Base-by-base conservation (phyloP, 2,888 invertebrate genomes). In the Phymatocera aterrima region DNA sequence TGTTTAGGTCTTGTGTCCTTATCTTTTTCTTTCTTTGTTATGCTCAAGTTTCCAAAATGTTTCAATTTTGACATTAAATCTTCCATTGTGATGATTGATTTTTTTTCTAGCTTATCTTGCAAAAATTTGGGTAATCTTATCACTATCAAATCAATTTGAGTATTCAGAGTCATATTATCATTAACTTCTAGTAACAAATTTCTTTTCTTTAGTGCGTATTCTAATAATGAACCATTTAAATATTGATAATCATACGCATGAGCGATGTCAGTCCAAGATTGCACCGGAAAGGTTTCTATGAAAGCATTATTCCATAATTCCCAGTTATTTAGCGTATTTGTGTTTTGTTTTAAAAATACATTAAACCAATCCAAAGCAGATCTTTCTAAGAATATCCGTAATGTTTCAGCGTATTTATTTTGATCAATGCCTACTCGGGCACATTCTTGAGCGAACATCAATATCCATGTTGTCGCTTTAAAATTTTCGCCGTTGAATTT, bases 201-300 rank as follows among this genome's bases (percentile, higher is more conserved):
- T 78, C 57, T 75, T 75, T 79, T 79, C 34, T 61, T 74, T 46
- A 79, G 37, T 60, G 75, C 79, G 75, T 72, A 79, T 15, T 79
- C 74, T 60, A 79, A 60, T 37, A 79, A 24, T 3, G 74, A 79
- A 18, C 74, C 74, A 28, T 79, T 61, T 10, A 21, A 60, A 43
- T 60, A 79, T 79, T 79, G 31, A 60, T 37, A 79, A 21, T 79
- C n/a, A 75, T 79, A 75, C 8, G 79, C 74, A 28, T 79, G 75
- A 34, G 74, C 75, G 15, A 75, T 75, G 6, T 77, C 75, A 21
- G 57, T 46, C 79, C 79, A 79, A 15, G 61, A 60, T 48, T 79
- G 74, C 34, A 43, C 61, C n/a, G 74, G 60, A 34, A 75, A 79
- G 72, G 74, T 79, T 34, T 79, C 79, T 61, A 79, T 61, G 46